Evolutionary conservation across 2,888 invertebrate genomes (phyloP).

Genomic region (Proisotoma minuta): DNA sequence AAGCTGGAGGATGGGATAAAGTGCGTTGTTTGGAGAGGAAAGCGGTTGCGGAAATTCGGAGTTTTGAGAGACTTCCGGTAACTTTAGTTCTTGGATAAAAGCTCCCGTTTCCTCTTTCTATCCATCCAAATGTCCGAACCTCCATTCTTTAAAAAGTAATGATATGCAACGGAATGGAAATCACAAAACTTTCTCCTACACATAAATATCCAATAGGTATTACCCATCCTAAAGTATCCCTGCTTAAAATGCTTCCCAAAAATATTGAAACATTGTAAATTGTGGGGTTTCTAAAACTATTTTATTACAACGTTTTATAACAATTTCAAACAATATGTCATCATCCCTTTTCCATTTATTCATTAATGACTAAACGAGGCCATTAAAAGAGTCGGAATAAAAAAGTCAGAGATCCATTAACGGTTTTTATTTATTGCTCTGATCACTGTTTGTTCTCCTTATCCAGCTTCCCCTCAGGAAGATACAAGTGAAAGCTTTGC

Average conservation of each 20-base stretch:
- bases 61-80: constrained; percentile 43
- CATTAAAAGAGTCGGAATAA: constrained; percentile 35
- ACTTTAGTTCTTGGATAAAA: constrained; percentile 42
- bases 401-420: constrained; percentile 38
- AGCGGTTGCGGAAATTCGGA: constrained; percentile 31
- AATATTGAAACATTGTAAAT: no score
- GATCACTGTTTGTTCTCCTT: neutral
- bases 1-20: neutral
- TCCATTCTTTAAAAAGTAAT: neutral
- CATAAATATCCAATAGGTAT: no score
- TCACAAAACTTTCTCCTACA: neutral
- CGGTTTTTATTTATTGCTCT: constrained; percentile 38
- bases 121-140: constrained; percentile 18
- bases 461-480: no score
- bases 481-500: no score
- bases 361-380: constrained; percentile 10
- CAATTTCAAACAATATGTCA: no score
- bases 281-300: no score
- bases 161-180: neutral
- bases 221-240: no score
- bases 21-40: neutral
- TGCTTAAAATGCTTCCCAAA: no score
- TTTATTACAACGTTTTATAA: no score
- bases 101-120: constrained; percentile 43
- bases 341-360: no score